Base-by-base conservation (phyloP, 2,888 invertebrate genomes). In the Bimastos eiseni region DNA sequence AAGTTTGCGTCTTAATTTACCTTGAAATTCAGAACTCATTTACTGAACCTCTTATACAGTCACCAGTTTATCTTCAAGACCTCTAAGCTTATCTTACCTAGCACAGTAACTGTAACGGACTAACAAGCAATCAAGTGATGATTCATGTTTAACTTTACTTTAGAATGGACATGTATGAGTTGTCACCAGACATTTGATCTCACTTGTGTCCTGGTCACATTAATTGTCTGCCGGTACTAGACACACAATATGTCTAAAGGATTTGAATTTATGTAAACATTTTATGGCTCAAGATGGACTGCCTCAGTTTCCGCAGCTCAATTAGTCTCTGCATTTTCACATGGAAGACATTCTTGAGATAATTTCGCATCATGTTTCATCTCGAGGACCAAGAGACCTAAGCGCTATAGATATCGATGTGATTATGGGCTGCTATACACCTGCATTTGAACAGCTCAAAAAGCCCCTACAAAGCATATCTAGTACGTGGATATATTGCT, bases 321-420 rank as follows among this genome's bases (percentile, higher is more conserved):
- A 70, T 70, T 70, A 70, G 70, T 70, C 70, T 70, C 70, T 70
- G 70, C 70, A 30, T n/a, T 70, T 70, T 70, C n/a, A n/a, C 70
- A 70, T 8, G 70, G 70, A n/a, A n/a, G 70, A 70, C 30, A 70
- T 70, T 70, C 70, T 70, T 70, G 70, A 70, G 70, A 70, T 70
- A n/a, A 70, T 70, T 6, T n/a, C 6, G n/a, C n/a, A n/a, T 70
- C n/a, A n/a, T 30, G 70, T 70, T 70, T 70, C 70, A n/a, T n/a
- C 70, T 70, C n/a, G 70, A n/a, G 70, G 70, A 70, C 70, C 70
- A n/a, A 1, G 70, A 70, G 30, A 11, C n/a, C 70, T 70, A n/a
- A 8, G n/a, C 30, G n/a, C 70, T n/a, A 8, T 17, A 70, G 70
- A 70, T 70, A n/a, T 70, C 70, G n/a, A 11, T 70, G 70, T 70